Conservation (phyloP, 2,888 invertebrate species). For the Chymomyza caudatula region DNA sequence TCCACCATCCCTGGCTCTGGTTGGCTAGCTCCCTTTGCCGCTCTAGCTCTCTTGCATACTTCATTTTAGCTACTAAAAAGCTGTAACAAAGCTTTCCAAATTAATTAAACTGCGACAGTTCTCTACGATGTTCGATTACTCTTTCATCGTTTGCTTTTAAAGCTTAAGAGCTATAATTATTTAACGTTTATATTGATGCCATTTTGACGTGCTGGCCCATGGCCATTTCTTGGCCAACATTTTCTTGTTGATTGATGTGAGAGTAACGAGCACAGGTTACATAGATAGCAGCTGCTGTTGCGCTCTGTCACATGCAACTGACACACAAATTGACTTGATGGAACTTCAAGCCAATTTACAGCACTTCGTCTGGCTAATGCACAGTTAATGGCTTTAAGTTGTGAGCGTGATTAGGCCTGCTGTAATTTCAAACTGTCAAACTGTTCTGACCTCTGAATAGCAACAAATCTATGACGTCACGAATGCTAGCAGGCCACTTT, state of each 20-base stretch:
- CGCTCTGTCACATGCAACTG: conserved; percentile 6
- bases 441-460: neutral
- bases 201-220: conserved; percentile 4
- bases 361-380: neutral
- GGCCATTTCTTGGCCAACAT: neutral
- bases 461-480: neutral
- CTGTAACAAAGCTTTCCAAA: conserved; percentile 37
- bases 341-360: neutral
- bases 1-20: neutral
- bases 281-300: neutral
- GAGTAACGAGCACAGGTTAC: conserved; percentile 12
- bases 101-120: conserved; percentile 43
- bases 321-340: neutral
- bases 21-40: neutral
- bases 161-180: neutral
- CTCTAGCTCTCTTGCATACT: neutral
- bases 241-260: conserved; percentile 25
- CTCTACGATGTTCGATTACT: neutral
- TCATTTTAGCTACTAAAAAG: conserved; percentile 1
- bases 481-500: conserved; percentile 23
- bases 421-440: neutral
- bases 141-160: neutral
- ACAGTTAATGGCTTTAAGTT: neutral
- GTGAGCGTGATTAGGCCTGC: neutral
- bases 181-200: neutral